These are phyloP conservation scores for Drosophila bipectinata DNA, from an alignment of 1,140 invertebrate genomes.

Conservation along the genomic window DNA sequence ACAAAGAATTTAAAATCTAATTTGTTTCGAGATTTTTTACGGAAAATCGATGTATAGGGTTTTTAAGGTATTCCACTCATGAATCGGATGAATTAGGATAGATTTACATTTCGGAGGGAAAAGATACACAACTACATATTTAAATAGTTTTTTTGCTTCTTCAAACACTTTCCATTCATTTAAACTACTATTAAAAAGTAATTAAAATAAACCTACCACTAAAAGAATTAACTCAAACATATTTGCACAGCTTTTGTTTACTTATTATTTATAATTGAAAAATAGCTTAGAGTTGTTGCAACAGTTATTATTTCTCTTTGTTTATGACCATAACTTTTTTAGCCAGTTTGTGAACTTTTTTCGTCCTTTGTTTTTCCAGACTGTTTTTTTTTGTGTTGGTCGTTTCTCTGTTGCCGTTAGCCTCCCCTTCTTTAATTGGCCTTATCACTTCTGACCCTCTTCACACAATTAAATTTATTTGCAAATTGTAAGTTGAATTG, in stretches of 20 bases:
- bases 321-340: conserved; percentile 17
- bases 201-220: background rate
- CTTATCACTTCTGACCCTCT: conserved; percentile 38
- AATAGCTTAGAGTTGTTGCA: background rate
- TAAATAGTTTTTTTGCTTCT: too few relatives aligned
- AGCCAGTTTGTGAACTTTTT: conserved; percentile 30
- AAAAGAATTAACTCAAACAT: background rate
- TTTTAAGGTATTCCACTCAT: too few relatives aligned
- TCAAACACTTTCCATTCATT: too few relatives aligned
- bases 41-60: too few relatives aligned
- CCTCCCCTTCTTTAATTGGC: conserved; percentile 15
- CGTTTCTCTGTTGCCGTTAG: conserved; percentile 4
- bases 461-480: conserved; percentile 75
- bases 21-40: too few relatives aligned
- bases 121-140: too few relatives aligned
- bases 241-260: background rate
- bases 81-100: too few relatives aligned
- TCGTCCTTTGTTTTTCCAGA: background rate
- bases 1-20: too few relatives aligned
- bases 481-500: conserved; percentile 71
- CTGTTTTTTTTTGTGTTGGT: conserved; percentile 7
- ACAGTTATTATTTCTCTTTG: conserved; percentile 9
- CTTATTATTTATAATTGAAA: background rate
- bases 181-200: background rate
- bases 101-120: too few relatives aligned